Percentiles rank a stretch among this genome's conserved stretches.
These are phyloP conservation scores for Adrianichthys oophorus DNA, from an alignment of 2,797 vertebrate genomes.

Conservation along the genomic window DNA sequence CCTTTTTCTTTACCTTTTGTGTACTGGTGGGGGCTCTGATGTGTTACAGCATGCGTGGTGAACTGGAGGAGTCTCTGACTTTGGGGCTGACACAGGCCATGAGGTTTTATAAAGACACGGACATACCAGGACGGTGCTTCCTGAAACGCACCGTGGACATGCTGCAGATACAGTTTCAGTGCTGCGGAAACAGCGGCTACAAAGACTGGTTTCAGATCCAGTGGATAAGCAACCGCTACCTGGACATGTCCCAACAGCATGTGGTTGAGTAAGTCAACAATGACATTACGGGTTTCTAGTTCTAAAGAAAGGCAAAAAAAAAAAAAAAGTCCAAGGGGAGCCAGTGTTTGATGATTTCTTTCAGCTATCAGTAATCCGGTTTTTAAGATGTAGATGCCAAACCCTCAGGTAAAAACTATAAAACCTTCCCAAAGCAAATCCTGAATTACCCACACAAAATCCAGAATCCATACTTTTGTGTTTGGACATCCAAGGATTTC, in stretches of 20 bases:
- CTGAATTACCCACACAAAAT: too few species aligned
- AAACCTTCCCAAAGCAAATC: too few species aligned
- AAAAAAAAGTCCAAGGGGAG: too few species aligned
- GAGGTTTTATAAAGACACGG: conserved; percentile 89
- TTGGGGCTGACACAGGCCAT: conserved; percentile 84
- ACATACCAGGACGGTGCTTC: conserved; percentile 89
- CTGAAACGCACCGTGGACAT: conserved; percentile 87
- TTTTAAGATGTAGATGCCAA: too few species aligned
- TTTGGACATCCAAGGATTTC: too few species aligned
- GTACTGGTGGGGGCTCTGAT: conserved; percentile 88
- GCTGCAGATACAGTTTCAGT: conserved; percentile 89
- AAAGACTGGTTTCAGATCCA: conserved; percentile 94
- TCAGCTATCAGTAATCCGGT: too few species aligned
- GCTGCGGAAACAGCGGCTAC: conserved; percentile 89
- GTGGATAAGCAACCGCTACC: conserved; percentile 88
- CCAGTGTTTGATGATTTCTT: too few species aligned
- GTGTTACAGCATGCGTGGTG: conserved; percentile 88
- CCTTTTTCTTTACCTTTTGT: conserved; percentile 90
- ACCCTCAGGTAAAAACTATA: too few species aligned
- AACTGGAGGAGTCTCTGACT: conserved; percentile 85
- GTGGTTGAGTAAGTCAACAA: conserved; percentile 85
- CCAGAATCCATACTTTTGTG: too few species aligned
- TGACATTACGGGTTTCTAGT: background rate
- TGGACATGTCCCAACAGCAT: conserved; percentile 87
- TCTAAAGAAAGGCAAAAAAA: background rate